Base-by-base conservation (phyloP, 2,888 invertebrate genomes). In the Calephelis perditalis region DNA sequence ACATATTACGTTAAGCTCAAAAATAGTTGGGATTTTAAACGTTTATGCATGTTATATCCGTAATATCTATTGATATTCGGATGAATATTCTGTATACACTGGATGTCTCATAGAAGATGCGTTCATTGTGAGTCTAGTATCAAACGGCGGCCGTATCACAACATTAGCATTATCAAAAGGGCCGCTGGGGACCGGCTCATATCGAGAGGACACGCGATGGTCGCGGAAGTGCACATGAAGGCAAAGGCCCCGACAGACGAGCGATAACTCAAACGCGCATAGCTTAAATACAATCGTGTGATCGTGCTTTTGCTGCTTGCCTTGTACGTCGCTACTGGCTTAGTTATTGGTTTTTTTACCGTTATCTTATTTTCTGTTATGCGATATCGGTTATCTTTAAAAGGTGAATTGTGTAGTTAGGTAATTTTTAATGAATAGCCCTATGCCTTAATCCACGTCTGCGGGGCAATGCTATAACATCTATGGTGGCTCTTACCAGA, bases 111-210 rank as follows among this genome's bases (percentile, higher is more conserved):
- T 84, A 81, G 81, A 74, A 72, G 71, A 70, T 71, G 74, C 79
- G 75, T 75, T 80, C 77, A 82, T 84, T 86, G 81, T 84, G 81
- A 78, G 76, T 78, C 71, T 75, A 71, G 79, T 85, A 86, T 86
- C 85, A 71, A 73, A 73, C 73, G 75, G 70, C 73, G 71, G 73
- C 75, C 73, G 79, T 84, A 86, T 86, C 87, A 78, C 72, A 73
- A 85, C 86, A 87, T 88, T 88, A 86, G 84, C 86, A 85, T 86
- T 87, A 88, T 87, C 87, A 86, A 85, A 83, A 86, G 84, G 81
- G 75, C 86, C 86, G 85, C 86, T 74, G 80, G 83, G 80, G 83
- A 84, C 83, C 80, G 80, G 84, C 76, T 84, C 78, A 78, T 85
- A 86, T 86, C 86, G 79, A 72, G 82, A 74, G 80, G 82, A 84